These are phyloP conservation scores for Corythaixoides concolor DNA, from an alignment of 2,113 vertebrate species.

Conservation along the genomic window DNA sequence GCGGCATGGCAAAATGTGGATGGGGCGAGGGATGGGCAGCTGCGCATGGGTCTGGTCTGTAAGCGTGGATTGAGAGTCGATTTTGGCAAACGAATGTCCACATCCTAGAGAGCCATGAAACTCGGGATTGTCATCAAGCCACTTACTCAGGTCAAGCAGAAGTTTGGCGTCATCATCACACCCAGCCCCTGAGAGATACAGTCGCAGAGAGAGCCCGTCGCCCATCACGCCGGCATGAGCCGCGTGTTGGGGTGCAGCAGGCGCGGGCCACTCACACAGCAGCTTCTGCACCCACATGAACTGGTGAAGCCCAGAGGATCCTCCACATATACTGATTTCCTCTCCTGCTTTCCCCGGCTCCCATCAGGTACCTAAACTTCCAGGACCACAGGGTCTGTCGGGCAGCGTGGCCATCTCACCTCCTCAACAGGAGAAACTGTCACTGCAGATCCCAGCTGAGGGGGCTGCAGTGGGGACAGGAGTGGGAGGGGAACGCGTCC, in stretches of 20 bases:
- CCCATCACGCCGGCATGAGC: neutral
- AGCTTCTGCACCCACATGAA: neutral
- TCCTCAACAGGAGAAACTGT: neutral
- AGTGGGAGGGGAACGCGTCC: neutral
- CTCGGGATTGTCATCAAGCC: fast-evolving
- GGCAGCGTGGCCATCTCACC: fast-evolving
- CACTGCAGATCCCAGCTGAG: fast-evolving
- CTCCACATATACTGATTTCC: fast-evolving
- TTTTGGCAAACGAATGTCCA: neutral
- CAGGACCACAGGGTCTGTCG: neutral
- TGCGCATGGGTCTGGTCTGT: neutral
- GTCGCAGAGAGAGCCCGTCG: neutral
- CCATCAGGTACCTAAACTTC: neutral
- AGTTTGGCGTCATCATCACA: neutral
- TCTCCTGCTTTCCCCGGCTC: neutral
- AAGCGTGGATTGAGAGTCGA: neutral
- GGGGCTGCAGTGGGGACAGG: neutral
- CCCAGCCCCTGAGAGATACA: neutral
- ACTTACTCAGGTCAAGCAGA: neutral
- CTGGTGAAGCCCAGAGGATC: neutral
- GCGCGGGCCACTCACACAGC: neutral
- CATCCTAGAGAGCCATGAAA: neutral
- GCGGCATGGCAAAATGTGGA: neutral
- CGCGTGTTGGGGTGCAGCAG: fast-evolving
- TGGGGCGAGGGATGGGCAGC: neutral